Evolutionary conservation across 37 sponge, comb jelly and placozoan species (phyloP), one percentile per base, ranked within the genome.

Genomic region (Halichondria panicea): DNA sequence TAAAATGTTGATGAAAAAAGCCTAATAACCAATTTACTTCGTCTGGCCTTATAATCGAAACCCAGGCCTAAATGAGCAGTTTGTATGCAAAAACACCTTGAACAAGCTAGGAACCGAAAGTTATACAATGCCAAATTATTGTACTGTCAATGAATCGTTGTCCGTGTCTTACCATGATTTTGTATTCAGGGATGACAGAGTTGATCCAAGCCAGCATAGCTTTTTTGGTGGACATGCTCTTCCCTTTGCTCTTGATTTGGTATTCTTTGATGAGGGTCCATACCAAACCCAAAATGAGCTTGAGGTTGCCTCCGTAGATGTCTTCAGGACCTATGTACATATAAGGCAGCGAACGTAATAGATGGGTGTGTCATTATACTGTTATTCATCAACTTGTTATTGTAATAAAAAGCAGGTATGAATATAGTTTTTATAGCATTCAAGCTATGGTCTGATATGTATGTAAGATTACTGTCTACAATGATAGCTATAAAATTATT

Each of bases 251-350:
- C 55, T 71, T 83, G 75, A 97, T 94, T 80, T 97, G 97, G 77
- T 91, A 97, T 44, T 88, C 80, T 0, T 83, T 71, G 66, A 97
- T 94, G 38, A 97, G 87, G 38, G 93, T 91, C 97, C 97, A 97
- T 15, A 97, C 82, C 71, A 97, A 60, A 27, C 97, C 97, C 0
- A 97, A 89, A 39, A 97, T 94, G 33, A 97, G 87, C 71, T 97
- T 97, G 43, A 91, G 55, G 76, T 97, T 97, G 0, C 86, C 89
- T n/a, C 88, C 92, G 70, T 83, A 79, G 50, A 97, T 91, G 43
- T 97, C 94, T 46, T 82, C 91, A 64, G 85, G 81, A 22, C 89
- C 93, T 91, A 60, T 36, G 31, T 18, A 53, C 9, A 25, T 39
- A 73, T 54, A n/a, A n/a, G n/a, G n/a, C n/a, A n/a, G n/a, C n/a